Base-by-base conservation (phyloP, 2,888 invertebrate genomes). In the Phortica magna region DNA sequence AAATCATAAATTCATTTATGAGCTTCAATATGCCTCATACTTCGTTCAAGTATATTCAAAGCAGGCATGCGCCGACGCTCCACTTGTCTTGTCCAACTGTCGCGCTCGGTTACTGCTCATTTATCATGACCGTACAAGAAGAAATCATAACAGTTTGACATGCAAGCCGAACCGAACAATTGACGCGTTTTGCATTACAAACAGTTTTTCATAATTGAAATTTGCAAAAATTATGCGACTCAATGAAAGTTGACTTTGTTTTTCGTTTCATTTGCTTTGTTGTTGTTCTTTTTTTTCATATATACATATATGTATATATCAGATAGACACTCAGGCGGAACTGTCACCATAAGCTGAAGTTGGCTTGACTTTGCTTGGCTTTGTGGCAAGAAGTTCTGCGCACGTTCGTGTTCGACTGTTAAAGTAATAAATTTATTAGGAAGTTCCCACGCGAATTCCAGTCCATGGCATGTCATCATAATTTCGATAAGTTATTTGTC, bases 1-100 rank as follows among this genome's bases (percentile, higher is more conserved):
- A 81, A 83, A 87, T 89, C 89, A 89, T 89, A 88, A 88, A 89
- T 89, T 84, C 84, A 82, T 87, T 71, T 71, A 67, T 64, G 64
- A 64, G 12, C 31, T 19, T 59, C 22, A 9, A 59, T 22, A 59
- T 59, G 31, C 12, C 64, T 22, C 31, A 64, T 48, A 12, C 64
- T 64, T 64, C 14, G 31, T 2, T 31, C 5, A 31, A 31, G 31
- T 4, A 14, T 31, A 68, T 43, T 68, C 48, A 42, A 68, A 19
- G 68, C 68, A 68, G 68, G 19, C 67, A n/a, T 67, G 43, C 42
- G 67, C 68, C 68, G 22, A 41, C 65, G 65, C 41, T 65, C 41
- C 41, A 43, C 48, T 68, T 64, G 39, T 19, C 61, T 67, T 42
- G 42, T 43, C 41, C 19, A 17, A 19, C 12, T 68, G 14, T 65